These are phyloP conservation scores for Falcaria lacertinaria DNA, from an alignment of 2,888 invertebrate species.

Conservation along the genomic window DNA sequence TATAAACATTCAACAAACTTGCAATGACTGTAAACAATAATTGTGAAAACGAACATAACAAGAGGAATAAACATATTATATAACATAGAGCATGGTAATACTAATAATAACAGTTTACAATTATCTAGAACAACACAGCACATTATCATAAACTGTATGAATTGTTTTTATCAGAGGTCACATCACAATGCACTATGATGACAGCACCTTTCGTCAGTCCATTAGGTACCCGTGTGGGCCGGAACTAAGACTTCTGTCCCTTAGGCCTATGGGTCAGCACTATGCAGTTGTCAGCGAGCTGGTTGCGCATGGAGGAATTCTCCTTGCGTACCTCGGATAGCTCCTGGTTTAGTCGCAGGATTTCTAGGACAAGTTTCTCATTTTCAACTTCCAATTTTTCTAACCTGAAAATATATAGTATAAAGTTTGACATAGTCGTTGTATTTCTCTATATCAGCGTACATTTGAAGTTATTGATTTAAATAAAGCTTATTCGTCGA, in stretches of 20 bases:
- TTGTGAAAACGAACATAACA: constrained; percentile 18
- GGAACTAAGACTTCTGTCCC: constrained; percentile 59
- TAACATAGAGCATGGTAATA: too few species aligned
- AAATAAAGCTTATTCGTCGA: too few species aligned
- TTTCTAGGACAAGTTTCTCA: constrained; percentile 85
- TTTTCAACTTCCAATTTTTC: constrained; percentile 81
- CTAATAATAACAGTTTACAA: constrained; percentile 13
- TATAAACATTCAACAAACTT: constrained; percentile 10
- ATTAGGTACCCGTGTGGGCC: constrained; percentile 10
- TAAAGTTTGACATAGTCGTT: too few species aligned
- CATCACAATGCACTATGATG: constrained; percentile 21
- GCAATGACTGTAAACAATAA: constrained; percentile 17
- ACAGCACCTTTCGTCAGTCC: constrained; percentile 41
- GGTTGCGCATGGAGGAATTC: constrained; percentile 83
- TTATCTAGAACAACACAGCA: constrained; percentile 1
- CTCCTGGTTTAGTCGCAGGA: constrained; percentile 85
- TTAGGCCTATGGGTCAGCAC: constrained; percentile 53
- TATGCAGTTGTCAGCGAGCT: constrained; percentile 84
- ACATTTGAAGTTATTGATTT: too few species aligned
- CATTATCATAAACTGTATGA: not conserved
- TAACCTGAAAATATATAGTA: constrained; percentile 45
- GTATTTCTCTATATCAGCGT: too few species aligned
- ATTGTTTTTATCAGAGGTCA: constrained; percentile 11
- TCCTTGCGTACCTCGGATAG: constrained; percentile 86
- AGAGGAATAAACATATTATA: constrained; percentile 26